phyloP scores from a whole-genome alignment of 2,888 invertebrate species.

The Frankliniella intonsa region DNA sequence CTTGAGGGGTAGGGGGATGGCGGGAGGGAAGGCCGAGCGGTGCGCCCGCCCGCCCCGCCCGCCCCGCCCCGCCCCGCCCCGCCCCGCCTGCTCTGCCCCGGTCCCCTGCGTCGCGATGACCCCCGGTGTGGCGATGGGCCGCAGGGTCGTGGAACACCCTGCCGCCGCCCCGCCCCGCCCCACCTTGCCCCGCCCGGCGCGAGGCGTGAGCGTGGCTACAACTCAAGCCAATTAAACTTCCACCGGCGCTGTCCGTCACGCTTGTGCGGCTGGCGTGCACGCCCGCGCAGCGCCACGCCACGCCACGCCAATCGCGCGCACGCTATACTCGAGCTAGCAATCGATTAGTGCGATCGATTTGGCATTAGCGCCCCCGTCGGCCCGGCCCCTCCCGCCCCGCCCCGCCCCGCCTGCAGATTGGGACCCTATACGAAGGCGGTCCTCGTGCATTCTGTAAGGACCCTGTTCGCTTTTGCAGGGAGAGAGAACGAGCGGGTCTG shows the following conservation, averaged over 20 bases:
- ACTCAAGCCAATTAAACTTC: slow-evolving; percentile 16
- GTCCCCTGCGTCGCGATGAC: background rate
- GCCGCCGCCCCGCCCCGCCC: background rate
- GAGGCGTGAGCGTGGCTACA: slow-evolving; percentile 4
- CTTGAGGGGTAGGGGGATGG: background rate
- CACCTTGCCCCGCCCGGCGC: background rate
- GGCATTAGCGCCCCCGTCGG: background rate
- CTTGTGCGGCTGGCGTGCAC: background rate
- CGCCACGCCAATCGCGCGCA: background rate
- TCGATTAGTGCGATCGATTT: background rate
- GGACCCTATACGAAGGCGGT: background rate
- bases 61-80: too few relatives aligned
- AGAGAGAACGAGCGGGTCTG: too few relatives aligned
- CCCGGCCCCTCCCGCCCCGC: background rate
- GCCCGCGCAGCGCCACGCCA: background rate
- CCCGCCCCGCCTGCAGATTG: background rate
- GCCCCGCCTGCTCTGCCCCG: background rate
- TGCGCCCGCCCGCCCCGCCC: too few relatives aligned
- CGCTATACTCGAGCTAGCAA: background rate
- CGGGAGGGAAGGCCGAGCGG: background rate
- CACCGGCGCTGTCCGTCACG: background rate
- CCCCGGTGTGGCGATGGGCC: background rate
- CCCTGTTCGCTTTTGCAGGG: background rate
- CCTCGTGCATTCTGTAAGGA: background rate
- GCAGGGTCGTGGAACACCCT: background rate